These are phyloP conservation scores for Mycalesis mineus DNA, from an alignment of 2,888 invertebrate genomes.

Conservation along the genomic window DNA sequence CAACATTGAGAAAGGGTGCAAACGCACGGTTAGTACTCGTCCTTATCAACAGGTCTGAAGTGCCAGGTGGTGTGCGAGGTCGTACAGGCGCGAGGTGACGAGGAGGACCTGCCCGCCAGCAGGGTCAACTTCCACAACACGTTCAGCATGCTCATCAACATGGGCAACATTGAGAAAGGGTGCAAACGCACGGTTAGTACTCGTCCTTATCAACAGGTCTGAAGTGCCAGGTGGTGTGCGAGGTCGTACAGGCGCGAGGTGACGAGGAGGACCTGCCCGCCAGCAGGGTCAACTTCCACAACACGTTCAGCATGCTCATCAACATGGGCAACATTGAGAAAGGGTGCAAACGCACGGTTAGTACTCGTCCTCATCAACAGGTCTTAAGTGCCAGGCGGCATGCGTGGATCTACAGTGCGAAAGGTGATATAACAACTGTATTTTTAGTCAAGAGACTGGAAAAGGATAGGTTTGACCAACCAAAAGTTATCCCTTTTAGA, in stretches of 20 bases:
- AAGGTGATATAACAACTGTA: too few relatives aligned
- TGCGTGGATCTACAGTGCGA: too few relatives aligned
- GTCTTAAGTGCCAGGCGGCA: too few relatives aligned
- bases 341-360: slow-evolving; percentile 45
- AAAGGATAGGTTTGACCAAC: too few relatives aligned
- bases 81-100: slow-evolving; percentile 38
- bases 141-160: slow-evolving; percentile 85
- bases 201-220: too few relatives aligned
- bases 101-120: slow-evolving; percentile 64
- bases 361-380: not conserved
- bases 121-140: slow-evolving; percentile 83
- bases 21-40: too few relatives aligned
- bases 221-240: too few relatives aligned
- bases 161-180: slow-evolving; percentile 84
- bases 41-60: too few relatives aligned
- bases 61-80: slow-evolving; percentile 48
- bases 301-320: slow-evolving; percentile 85
- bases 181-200: too few relatives aligned
- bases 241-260: too few relatives aligned
- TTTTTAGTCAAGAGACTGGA: too few relatives aligned
- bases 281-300: slow-evolving; percentile 81
- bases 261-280: slow-evolving; percentile 63
- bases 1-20: slow-evolving; percentile 81
- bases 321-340: slow-evolving; percentile 85
- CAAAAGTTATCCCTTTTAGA: too few relatives aligned